Base-by-base conservation (phyloP, 2,113 vertebrate genomes). In the Leuciscus idus region DNA sequence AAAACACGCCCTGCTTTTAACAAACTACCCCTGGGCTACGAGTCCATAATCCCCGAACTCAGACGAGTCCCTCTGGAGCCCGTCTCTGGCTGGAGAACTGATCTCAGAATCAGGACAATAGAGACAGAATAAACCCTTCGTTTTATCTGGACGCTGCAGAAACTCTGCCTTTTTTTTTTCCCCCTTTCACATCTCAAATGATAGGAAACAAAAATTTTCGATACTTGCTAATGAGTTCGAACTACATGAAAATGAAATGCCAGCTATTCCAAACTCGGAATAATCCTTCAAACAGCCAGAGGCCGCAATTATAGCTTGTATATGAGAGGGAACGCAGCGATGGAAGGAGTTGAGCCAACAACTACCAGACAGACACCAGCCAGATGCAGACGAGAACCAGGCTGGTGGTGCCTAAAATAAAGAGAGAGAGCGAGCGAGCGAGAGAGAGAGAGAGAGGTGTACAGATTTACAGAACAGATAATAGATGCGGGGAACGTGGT, bases 21-120 rank as follows among this genome's bases (percentile, higher is more conserved):
- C 73, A 85, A 93, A 93, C 91, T 93, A 90, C 91, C 95, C 94
- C 28, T n/a, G 83, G 94, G 94, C 94, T 70, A 91, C 83, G 89
- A 87, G 89, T 89, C 90, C 93, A 85, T 95, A 94, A 95, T 95
- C 94, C 92, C 87, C 75, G 79, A 92, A 91, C 90, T 90, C 90
- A 55, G 88, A 86, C 36, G 61, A 88, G 89, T 91, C 92, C 93
- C 93, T 84, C 84, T 85, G 93, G 93, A 91, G 89, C 87, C 91
- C 89, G 88, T 92, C 90, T 85, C 81, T 15, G 75, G 86, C 87
- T 90, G 89, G 91, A 90, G 91, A 92, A 93, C 90, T 93, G 92
- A 92, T 92, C 66, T 64, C 81, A 59, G 36, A 43, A 72, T 76
- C 90, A 91, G 91, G 90, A 93, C 89, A 92, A 91, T 87, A 90